Base-by-base conservation (phyloP, 2,113 vertebrate species). In the Anoura caudifer region DNA sequence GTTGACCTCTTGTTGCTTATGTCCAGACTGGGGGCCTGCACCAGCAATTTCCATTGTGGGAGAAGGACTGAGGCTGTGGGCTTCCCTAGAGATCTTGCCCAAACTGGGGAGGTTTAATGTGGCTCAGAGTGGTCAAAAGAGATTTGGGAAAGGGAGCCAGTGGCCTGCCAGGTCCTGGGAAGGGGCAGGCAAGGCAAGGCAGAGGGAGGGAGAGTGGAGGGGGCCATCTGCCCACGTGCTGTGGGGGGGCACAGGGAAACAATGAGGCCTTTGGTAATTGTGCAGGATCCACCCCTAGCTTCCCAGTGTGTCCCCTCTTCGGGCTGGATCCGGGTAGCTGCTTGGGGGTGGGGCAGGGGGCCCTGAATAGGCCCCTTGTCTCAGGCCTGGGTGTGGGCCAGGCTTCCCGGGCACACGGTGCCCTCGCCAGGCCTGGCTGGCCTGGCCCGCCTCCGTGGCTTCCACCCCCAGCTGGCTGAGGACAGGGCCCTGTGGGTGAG, bases 281-380 rank as follows among this genome's bases (percentile, higher is more conserved):
- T 83, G 73, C 93, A 67, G 91, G 92, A 97, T 76, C 97, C 95
- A 90, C 95, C 96, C 92, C 96, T 87, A 43, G 94, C 95, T 95
- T 97, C 97, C 97, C 97, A 97, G 95, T 20, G 84, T 83, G 95
- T 96, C 94, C 97, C 95, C 97, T 96, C 91, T 96, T 95, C 13
- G 56, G 94, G 97, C 86, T 95, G 97, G 94, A 96, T 97, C 96
- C 28, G 77, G 92, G 97, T 95, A 85, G 90, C 76, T 70, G 95
- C 87, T 92, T 75, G 95, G 96, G 88, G 97, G 92, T 7, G 79
- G 97, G 89, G 89, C 45, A 4, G 91, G 89, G 94, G 97, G 75
- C 91, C 91, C 82, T 98, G 94, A 98, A 98, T 97, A 90, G 96
- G 95, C 89, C 93, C 65, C 97, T 98, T 97, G 97, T 98, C 95